Evolutionary conservation across 1,140 invertebrate species (phyloP), one percentile per base, ranked within the genome.

Genomic region (Camponotus vicinus): DNA sequence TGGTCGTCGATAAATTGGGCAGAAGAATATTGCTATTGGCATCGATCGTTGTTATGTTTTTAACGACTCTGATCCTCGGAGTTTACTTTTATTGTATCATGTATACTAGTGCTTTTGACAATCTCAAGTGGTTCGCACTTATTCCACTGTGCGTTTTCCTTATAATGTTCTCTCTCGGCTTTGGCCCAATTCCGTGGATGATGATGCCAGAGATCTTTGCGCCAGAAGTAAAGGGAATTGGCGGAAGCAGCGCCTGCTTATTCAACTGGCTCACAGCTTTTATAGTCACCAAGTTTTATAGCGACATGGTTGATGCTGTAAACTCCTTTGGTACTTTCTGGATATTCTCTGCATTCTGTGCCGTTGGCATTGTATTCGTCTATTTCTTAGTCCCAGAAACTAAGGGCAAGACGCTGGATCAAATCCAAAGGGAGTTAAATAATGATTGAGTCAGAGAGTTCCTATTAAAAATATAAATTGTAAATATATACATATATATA

Each of bases 361-460:
- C 96, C 0, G 2, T 98, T 13, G 97, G 97, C 8, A 95, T 96
- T 45, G 71, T 97, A 3, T 98, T 99, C 88, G 96, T 98, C n/a
- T 96, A 96, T 87, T 95, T 97, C 64, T 93, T 98, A 21, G 96
- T 99, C 7, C 98, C 98, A 0, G 98, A 99, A 94, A 99, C 98
- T 0, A 99, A 98, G 95, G 98, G 98, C 11, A 98, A 98, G 93
- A 97, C 96, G 57, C 94, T 98, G 5, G 97, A 98, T 73, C 97
- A 99, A 94, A 98, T 99, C 91, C 97, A 97, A 93, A 91, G 94
- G 4, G 95, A 97, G 89, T 93, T 98, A 18, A 94, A 93, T 32
- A 93, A 95, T 9, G 21, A 8, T 40, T 40, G 18, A 66, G 49
- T 7, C 3, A 66, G 27, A 66, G 5, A 21, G 21, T 27, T 32